Evolutionary conservation across 1,140 invertebrate species (phyloP), one percentile per base, ranked within the genome.

Genomic region (Geopemphigus sp.): DNA sequence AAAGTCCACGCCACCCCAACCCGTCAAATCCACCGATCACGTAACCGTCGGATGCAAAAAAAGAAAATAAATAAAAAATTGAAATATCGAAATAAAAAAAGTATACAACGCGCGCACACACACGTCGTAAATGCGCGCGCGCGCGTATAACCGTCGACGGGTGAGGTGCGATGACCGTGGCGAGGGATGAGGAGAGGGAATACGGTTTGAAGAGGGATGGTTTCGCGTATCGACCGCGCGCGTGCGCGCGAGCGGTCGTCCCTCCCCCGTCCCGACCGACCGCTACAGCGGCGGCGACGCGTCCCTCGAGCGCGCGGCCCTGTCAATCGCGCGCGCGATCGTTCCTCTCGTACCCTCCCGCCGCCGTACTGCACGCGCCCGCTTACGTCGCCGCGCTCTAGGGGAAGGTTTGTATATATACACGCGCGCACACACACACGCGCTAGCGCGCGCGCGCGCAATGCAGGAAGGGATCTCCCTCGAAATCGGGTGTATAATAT

Each of bases 401-500:
- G 29, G 64, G 32, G n/a, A 14, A 32, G 64, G 12, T 66, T 15
- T n/a, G 15, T n/a, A 54, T n/a, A 54, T 6, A 54, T 15, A 53
- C 15, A 24, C n/a, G 5, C n/a, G 22, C 5, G n/a, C 22, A 57
- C 22, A 57, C n/a, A 24, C 24, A 39, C 5, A 39, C 53, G n/a
- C 29, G n/a, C n/a, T n/a, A n/a, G n/a, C n/a, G n/a, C n/a, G 56
- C 11, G 50, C 15, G 32, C 26, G 24, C 39, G 22, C 11, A 12
- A 14, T 17, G 39, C n/a, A 39, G 64, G 57, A 8, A 50, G 74
- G 74, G 74, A 61, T 78, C 32, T 39, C 32, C 74, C 57, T 47
- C 68, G 50, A 78, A 78, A 78, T 78, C 73, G 74, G 57, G 74
- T 53, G 56, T 63, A 50, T 50, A 50, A 78, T 78, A 50, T 78